phyloP scores from a whole-genome alignment of 2,797 vertebrate genomes.

The Oreonectes daqikongensis region DNA sequence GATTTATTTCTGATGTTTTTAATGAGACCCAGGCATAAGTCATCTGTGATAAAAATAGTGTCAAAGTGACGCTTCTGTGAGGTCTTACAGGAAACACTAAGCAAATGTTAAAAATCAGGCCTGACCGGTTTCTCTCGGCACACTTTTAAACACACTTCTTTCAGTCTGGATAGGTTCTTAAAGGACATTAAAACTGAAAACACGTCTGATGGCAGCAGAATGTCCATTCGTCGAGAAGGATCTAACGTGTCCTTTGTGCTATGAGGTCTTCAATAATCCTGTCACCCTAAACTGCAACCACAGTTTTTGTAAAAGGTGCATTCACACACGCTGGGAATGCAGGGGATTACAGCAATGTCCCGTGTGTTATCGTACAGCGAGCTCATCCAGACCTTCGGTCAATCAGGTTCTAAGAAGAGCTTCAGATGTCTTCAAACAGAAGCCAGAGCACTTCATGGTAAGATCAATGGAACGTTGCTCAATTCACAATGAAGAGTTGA shows the following conservation, averaged over 20 bases:
- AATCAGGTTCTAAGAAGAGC: constrained; percentile 70
- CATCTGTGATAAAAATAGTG: background rate
- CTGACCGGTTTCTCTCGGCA: background rate
- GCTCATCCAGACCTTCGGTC: constrained; percentile 66
- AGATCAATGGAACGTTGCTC: constrained; percentile 49
- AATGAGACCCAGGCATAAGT: background rate
- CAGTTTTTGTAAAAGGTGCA: constrained; percentile 71
- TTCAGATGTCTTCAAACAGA: constrained; percentile 59
- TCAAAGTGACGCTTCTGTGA: constrained; percentile 3
- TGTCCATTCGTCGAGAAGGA: constrained; percentile 46
- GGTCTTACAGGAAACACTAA: background rate
- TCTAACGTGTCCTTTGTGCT: constrained; percentile 68
- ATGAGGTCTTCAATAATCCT: constrained; percentile 65
- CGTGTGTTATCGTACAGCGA: constrained; percentile 61
- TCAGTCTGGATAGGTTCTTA: background rate
- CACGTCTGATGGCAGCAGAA: constrained; percentile 57
- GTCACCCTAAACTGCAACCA: constrained; percentile 70
- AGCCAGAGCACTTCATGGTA: background rate
- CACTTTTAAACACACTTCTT: background rate
- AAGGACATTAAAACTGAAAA: background rate
- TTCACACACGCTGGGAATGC: constrained; percentile 69
- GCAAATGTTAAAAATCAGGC: background rate
- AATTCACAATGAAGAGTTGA: constrained; percentile 66
- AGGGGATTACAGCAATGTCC: constrained; percentile 68
- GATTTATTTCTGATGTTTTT: constrained; percentile 32